Conservation (phyloP, 2,888 invertebrate genomes). For the Neuroscelio doddi region DNA sequence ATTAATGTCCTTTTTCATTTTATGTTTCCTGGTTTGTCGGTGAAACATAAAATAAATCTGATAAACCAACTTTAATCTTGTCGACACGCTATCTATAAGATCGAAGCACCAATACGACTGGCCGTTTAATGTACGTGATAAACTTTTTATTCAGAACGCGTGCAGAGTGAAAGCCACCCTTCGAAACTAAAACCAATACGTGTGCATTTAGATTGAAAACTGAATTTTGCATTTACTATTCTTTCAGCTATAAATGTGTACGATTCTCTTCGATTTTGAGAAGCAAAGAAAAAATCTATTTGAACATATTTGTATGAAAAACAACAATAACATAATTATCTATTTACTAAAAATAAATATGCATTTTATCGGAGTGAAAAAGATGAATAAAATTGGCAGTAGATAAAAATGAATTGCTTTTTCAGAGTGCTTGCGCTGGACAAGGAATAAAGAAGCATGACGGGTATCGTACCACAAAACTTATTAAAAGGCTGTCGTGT, state of each 20-base stretch:
- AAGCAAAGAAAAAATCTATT: no score
- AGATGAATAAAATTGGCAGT: neutral
- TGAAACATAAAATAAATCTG: conserved; percentile 27
- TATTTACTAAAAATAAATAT: no score
- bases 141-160: conserved; percentile 53
- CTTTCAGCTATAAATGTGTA: conserved; percentile 64
- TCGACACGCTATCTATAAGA: conserved; percentile 21
- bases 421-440: conserved; percentile 12
- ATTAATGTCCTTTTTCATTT: no score
- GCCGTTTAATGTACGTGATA: conserved; percentile 50
- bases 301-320: no score
- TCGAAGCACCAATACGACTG: conserved; percentile 46
- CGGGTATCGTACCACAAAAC: conserved; percentile 45
- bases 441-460: conserved; percentile 27
- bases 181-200: conserved; percentile 46
- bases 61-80: conserved; percentile 23
- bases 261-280: conserved; percentile 12
- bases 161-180: conserved; percentile 41
- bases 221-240: conserved; percentile 65
- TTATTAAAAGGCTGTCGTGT: conserved; percentile 53
- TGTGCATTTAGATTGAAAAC: conserved; percentile 67
- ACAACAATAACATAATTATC: no score
- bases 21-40: no score
- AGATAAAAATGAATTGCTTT: conserved; percentile 20
- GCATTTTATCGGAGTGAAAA: neutral